Evolutionary conservation across 1,140 invertebrate species (phyloP), one percentile per base, ranked within the genome.

Genomic region (Saccostrea cuccullata): DNA sequence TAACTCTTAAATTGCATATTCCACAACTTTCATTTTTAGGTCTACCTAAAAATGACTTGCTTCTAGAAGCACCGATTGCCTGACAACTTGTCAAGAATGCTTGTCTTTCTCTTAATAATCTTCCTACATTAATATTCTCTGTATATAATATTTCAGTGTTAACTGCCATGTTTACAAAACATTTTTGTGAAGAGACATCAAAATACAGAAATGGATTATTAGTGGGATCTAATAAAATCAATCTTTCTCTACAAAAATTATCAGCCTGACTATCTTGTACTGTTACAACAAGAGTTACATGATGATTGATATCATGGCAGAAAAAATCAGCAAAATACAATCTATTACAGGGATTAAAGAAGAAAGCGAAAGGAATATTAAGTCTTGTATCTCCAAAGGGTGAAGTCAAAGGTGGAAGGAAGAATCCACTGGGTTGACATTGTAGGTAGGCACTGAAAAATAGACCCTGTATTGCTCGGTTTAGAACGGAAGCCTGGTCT

Each of bases 261-360:
- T 93, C 91, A 8, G 89, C 47, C 12, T 87, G 4, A 20, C 58
- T 60, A 5, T 3, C 58, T 60, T 60, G 15, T 60, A 17, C 13
- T 12, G 58, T 60, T 60, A 60, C 13, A 60, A 60, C 58, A 60
- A 60, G 58, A 60, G 58, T 60, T 20, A 60, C 58, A 20, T 60
- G 58, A 60, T 60, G 58, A 15, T 60, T 12, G 5, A 0, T 0
- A 60, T 5, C 13, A 60, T 89, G 89, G 83, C 90, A 92, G 88
- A 91, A 92, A 73, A 90, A 93, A 87, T 93, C 92, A 6, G 92
- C 91, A 88, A 93, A 93, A 64, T 93, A 93, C 56, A 93, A 30
- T 23, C 91, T 90, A 13, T 55, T 84, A n/a, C 83, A 36, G 15
- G 56, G 13, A 30, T 90, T 82, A 5, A 91, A 60, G 36, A 91